A percentile compares a stretch with the other conserved stretches of the same genome.
phyloP scores from a whole-genome alignment of 2,113 vertebrate species.

The Microtus montanus region DNA sequence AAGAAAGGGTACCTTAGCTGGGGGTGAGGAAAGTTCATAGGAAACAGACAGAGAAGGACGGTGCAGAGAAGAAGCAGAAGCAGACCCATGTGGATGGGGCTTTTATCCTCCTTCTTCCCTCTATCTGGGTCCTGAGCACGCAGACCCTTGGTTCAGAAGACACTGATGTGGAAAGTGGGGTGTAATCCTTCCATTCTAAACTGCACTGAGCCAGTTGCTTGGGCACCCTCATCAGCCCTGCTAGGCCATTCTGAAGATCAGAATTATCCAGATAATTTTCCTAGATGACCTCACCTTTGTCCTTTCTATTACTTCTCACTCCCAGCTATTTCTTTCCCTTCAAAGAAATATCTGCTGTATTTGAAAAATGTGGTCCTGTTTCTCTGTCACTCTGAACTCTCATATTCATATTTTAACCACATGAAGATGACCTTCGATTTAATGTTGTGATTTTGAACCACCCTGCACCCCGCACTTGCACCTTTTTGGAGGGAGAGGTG shows the following conservation, averaged over 20 bases:
- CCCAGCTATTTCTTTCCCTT: neutral
- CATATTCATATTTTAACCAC: neutral
- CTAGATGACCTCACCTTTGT: neutral
- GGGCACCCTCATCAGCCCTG: neutral
- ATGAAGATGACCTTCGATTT: neutral
- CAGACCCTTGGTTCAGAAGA: neutral
- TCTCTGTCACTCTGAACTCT: neutral
- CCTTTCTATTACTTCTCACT: neutral
- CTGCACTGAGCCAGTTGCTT: neutral
- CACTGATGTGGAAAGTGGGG: neutral
- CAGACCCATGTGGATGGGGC: accelerated
- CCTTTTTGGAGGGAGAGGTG: neutral
- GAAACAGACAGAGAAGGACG: neutral
- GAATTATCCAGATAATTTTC: neutral
- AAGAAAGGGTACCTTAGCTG: neutral
- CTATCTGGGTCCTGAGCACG: neutral
- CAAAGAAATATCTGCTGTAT: neutral
- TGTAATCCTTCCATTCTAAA: accelerated
- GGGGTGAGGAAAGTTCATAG: neutral
- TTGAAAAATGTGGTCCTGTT: neutral
- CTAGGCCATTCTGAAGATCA: neutral
- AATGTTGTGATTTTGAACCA: neutral
- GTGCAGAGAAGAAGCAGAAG: neutral
- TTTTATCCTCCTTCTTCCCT: neutral
- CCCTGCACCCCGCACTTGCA: neutral